Evolutionary conservation across 1,140 invertebrate species (phyloP).

Genomic region (Camponotus vicinus): DNA sequence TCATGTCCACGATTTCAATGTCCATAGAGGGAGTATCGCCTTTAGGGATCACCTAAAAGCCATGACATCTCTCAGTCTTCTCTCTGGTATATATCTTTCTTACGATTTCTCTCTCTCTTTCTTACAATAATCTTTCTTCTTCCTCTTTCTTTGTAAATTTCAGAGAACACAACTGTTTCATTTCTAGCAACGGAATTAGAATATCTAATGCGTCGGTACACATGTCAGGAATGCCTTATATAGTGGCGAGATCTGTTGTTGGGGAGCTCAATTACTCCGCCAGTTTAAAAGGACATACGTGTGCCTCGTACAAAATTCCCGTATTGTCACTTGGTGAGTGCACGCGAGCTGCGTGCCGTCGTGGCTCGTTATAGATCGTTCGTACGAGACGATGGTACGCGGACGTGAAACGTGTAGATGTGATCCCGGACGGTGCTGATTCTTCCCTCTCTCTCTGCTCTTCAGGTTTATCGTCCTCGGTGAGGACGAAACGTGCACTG

Average conservation of each 20-base stretch:
- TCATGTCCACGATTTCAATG: too few relatives aligned
- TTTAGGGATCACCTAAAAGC: too few relatives aligned
- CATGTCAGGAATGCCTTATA: neutral
- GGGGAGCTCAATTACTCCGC: neutral
- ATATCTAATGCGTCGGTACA: neutral
- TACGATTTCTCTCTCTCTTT: too few relatives aligned
- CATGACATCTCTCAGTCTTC: too few relatives aligned
- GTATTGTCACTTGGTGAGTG: neutral
- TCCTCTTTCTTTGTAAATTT: neutral
- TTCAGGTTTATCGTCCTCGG: neutral
- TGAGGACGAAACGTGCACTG: neutral
- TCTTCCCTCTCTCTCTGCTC: too few relatives aligned
- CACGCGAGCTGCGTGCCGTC: slow-evolving; percentile 11
- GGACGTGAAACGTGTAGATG: neutral
- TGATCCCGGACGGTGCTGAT: slow-evolving; percentile 19
- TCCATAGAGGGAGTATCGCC: too few relatives aligned
- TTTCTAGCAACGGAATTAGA: too few relatives aligned
- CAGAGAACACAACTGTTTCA: too few relatives aligned
- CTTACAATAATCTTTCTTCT: too few relatives aligned
- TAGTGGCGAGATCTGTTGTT: slow-evolving; percentile 32
- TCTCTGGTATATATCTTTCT: too few relatives aligned
- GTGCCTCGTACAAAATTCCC: slow-evolving; percentile 45
- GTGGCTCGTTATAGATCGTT: neutral
- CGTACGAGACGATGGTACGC: slow-evolving; percentile 9
- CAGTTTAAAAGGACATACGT: slow-evolving; percentile 52